Evolutionary conservation across 64 coral and sea anemone genomes (phyloP), one percentile per base, ranked within the genome.

Genomic region (Acropora yongei): DNA sequence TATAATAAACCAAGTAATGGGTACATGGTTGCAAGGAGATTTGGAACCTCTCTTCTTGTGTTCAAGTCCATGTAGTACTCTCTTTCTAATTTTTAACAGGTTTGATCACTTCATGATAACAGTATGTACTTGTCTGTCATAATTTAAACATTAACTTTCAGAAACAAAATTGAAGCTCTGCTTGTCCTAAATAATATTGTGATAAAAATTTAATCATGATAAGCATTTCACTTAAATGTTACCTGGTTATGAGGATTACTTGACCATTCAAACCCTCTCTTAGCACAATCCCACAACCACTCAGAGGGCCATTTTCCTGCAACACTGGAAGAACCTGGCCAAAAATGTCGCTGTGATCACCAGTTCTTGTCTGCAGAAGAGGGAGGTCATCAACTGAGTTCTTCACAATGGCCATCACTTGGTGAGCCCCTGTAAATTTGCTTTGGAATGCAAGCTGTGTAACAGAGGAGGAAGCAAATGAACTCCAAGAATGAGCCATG

Each of bases 181-280:
- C 30, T 30, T 30, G 30, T 30, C 30, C 30, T 30, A 30, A 30
- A 30, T n/a, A n/a, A n/a, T n/a, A n/a, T 30, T 30, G 30, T 30
- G 30, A 30, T 30, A 30, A 30, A 30, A 30, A 30, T 30, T 30
- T n/a, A n/a, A 30, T 30, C 30, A 0, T 0, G 30, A 30, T 30
- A 30, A 30, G 30, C 30, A 30, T 30, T 30, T 30, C 30, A 30
- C 30, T 30, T 30, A 30, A 30, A 0, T 30, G 30, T 30, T 85
- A 71, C 82, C 82, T 72, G 41, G 82, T 51, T 49, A 85, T 9
- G 44, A 85, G 82, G 17, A 18, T 85, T 4, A 85, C 18, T 72
- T 72, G 66, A 4, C 65, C 82, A 18, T 72, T 8, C 19, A 81
- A 57, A 8, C 3, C 82, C 69, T 72, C 63, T 49, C 46, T 85